Base-by-base conservation (phyloP, 2,797 vertebrate species). In the Knipowitschia caucasica region DNA sequence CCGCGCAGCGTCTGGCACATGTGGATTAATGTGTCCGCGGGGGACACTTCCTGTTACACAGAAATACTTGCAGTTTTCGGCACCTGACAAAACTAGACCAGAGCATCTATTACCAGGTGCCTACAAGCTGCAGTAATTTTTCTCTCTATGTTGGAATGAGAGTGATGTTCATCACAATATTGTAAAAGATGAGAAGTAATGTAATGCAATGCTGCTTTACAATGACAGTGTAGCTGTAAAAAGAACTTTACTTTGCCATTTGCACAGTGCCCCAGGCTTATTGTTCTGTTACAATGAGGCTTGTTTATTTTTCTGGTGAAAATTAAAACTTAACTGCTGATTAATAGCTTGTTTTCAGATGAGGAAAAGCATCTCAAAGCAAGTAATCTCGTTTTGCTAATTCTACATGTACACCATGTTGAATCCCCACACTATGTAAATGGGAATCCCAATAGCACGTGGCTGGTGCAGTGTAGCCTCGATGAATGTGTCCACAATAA, bases 401-500 rank as follows among this genome's bases (percentile, higher is more conserved):
- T n/a, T n/a, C n/a, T n/a, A n/a, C n/a, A n/a, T n/a, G n/a, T 38
- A n/a, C 10, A 21, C 58, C 3, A 50, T 53, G 44, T 30, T 17
- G 9, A 46, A 18, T 46, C 29, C 23, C 57, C 23, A 53, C 1
- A 49, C 11, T 33, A 31, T 62, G 38, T 34, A 51, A 49, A 54
- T 53, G 53, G 30, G 49, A 1, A 20, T 61, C 55, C 57, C 60
- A 61, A 45, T 69, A 57, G 61, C 50, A 60, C 53, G 52, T 46
- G 59, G 31, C 12, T 64, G 51, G 46, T 65, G 71, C 71, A 66
- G 55, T 44, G 44, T 63, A 67, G 50, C 49, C 67, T 62, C 51
- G 55, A 51, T 49, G 72, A 67, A 75, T 71, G 68, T 62, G 53
- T 69, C 65, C 68, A 53, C 70, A 70, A n/a, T 78, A 33, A 78